Base-by-base conservation (phyloP, 2,113 vertebrate genomes). In the Eulemur rufifrons region DNA sequence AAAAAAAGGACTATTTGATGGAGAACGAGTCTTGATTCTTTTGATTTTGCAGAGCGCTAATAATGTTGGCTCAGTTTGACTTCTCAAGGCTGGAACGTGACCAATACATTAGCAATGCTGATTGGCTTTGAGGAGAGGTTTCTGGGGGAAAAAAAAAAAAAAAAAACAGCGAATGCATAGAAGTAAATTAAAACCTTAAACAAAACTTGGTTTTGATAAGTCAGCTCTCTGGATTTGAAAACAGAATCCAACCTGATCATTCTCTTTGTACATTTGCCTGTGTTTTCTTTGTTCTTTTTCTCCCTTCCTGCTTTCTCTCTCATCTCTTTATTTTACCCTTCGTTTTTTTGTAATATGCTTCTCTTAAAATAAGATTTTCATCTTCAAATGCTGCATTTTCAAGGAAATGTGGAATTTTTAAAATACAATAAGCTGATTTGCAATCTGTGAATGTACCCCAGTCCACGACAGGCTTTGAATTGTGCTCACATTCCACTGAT, bases 351-450 rank as follows among this genome's bases (percentile, higher is more conserved):
- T 88, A 54, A 96, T 84, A 73, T 71, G 82, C 86, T 94, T 78
- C 90, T 86, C 73, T 93, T 86, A 76, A 84, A 93, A 80, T 95
- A 93, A 88, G 77, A 95, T 91, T 96, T 96, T 98, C 91, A 97
- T 96, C 86, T 96, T 98, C 96, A 97, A 95, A 96, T 91, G 52
- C 68, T 34, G 42, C 47, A 52, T 89, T 94, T 96, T 89, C 64
- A 93, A 94, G 88, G 86, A 96, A 87, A 96, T 50, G 93, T 89
- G 82, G 85, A 93, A 89, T 96, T 90, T 96, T 80, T 42, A 64
- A 93, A 96, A 86, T 95, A 95, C 97, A 96, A 96, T 95, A 96
- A 91, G 94, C 95, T 98, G 95, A 95, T 98, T 95, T 96, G 97
- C 95, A 96, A 93, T 91, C 59, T 18, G 84, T 73, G 95, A 97